Base-by-base conservation (phyloP, 2,888 invertebrate genomes). In the Eustalomyia histrio region DNA sequence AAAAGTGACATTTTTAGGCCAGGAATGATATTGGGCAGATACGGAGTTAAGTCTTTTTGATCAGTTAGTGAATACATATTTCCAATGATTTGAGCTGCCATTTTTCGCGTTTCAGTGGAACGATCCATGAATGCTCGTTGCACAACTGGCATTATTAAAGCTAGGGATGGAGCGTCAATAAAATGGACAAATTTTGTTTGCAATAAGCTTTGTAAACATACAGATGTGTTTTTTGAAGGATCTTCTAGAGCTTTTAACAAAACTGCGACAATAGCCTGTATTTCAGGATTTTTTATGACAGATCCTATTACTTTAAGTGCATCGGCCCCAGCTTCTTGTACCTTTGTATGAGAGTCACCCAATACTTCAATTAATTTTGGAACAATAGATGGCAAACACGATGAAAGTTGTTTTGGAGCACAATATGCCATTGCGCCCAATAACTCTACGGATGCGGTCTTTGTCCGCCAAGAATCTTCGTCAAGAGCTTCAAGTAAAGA, bases 31-130 rank as follows among this genome's bases (percentile, higher is more conserved):
- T 95, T 97, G 0, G 97, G 97, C 86, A 99, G 92, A 91, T 99
- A 99, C 0, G 99, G 99, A 84, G 96, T 94, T 83, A 99, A 92
- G 90, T 99, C 99, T 92, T 99, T 99, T 91, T 99, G 98, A 91
- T 99, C 99, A 0, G 99, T 99, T 58, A 99, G 92, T 1, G 98
- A 98, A 91, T 99, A 99, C 98, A 99, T 99, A 91, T 99, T 99
- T 76, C 99, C 99, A 86, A 99, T 99, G 89, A 99, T 99, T 92
- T 99, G 99, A 3, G 99, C 98, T 1, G 99, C 98, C 98, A 99
- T 99, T 92, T 99, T 98, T 86, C 99, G 93, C 0, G 98, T 99
- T 92, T 99, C 99, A 0, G 99, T 99, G 64, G 97, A 97, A 83
- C 99, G 93, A 91, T 99, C 99, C 92, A 97, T 95, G 91, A 99